A percentile compares a stretch with the other conserved stretches of the same genome.
Evolutionary conservation across 1,140 invertebrate species (phyloP).

Genomic region (Apis cerana): DNA sequence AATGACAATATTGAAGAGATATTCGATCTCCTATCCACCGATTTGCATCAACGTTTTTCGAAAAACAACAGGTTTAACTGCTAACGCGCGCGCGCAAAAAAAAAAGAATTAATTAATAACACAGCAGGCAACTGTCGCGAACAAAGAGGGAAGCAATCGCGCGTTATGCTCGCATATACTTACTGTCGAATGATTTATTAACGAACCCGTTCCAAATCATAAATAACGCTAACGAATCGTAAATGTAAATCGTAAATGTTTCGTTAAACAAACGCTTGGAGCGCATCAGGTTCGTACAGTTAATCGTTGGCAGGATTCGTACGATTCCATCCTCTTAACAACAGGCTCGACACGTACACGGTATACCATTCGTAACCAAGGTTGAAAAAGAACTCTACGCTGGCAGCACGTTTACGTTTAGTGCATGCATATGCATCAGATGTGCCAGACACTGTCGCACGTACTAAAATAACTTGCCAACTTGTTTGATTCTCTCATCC

Average conservation of each 20-base stretch:
- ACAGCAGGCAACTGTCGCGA: background rate
- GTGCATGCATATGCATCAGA: slow-evolving; percentile 58
- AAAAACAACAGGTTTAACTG: background rate
- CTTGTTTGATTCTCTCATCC: background rate
- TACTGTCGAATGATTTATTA: slow-evolving; percentile 25
- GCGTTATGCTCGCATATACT: background rate
- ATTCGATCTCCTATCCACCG: too few species aligned
- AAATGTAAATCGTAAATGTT: too few species aligned
- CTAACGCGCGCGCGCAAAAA: too few species aligned
- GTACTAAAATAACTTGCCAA: slow-evolving; percentile 30
- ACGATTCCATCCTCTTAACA: slow-evolving; percentile 24
- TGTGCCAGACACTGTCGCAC: slow-evolving; percentile 41
- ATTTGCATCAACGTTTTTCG: too few species aligned
- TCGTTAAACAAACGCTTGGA: slow-evolving; percentile 44
- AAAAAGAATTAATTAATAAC: slow-evolving; percentile 2
- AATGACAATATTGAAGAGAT: too few species aligned
- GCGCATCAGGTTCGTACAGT: slow-evolving; percentile 27
- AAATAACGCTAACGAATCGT: slow-evolving; percentile 55
- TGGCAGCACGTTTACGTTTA: slow-evolving; percentile 37
- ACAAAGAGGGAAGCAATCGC: slow-evolving; percentile 10
- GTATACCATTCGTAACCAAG: slow-evolving; percentile 44
- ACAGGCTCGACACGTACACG: slow-evolving; percentile 54
- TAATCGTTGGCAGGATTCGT: slow-evolving; percentile 36
- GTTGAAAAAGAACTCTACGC: slow-evolving; percentile 44
- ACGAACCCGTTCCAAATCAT: slow-evolving; percentile 35